Conservation (phyloP, 1,140 invertebrate species). For the Drosophila nigromelanica region DNA sequence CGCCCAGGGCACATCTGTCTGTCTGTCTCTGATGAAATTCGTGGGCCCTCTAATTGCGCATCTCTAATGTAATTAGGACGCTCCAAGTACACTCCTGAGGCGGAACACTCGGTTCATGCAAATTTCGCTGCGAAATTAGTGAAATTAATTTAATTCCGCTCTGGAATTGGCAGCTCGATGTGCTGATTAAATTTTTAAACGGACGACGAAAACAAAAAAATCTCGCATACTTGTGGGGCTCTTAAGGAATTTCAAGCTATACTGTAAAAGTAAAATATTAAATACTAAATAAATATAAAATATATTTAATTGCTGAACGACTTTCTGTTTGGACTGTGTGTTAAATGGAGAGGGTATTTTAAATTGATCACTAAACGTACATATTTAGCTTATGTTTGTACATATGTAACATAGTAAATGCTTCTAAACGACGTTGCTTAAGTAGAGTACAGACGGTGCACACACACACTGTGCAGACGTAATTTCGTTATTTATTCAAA, state of each 20-base stretch:
- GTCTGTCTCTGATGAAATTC: constrained; percentile 9
- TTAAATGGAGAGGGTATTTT: too few species aligned
- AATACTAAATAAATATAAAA: too few species aligned
- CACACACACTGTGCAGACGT: constrained; percentile 45
- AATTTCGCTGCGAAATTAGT: constrained; percentile 65
- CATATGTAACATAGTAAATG: too few species aligned
- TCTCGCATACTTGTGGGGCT: neutral
- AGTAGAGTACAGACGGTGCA: neutral
- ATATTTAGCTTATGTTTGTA: too few species aligned
- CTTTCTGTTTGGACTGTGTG: too few species aligned
- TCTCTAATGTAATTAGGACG: constrained; percentile 71
- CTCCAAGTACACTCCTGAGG: constrained; percentile 7
- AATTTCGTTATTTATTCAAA: constrained; percentile 74
- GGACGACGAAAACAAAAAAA: neutral
- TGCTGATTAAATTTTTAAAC: constrained; percentile 66
- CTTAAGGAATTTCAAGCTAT: too few species aligned
- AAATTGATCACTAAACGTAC: too few species aligned
- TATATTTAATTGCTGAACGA: too few species aligned
- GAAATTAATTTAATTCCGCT: constrained; percentile 69
- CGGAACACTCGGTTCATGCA: constrained; percentile 41
- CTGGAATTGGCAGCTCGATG: constrained; percentile 49
- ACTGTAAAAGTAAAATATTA: too few species aligned
- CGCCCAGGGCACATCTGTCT: constrained; percentile 1
- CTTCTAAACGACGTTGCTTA: too few species aligned
- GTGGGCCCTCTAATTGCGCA: constrained; percentile 62